Percentiles rank a stretch among this genome's conserved stretches.
Evolutionary conservation across 2,113 vertebrate species (phyloP).

Genomic region (Epinephelus cyanopodus): DNA sequence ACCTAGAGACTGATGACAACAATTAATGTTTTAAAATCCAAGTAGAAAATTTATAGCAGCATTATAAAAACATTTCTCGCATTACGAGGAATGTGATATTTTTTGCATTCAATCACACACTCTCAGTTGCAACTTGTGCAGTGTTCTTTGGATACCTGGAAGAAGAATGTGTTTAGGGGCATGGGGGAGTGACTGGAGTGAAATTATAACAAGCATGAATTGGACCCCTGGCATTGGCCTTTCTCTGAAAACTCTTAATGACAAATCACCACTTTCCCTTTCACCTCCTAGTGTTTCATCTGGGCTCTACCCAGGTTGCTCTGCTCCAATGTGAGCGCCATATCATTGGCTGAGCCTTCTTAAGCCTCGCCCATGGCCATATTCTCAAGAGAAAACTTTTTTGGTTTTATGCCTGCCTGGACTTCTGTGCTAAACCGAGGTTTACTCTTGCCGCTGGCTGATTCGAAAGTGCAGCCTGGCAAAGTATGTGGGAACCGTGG

Average conservation of each 20-base stretch:
- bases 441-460: constrained; percentile 39
- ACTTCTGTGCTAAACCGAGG: constrained; percentile 54
- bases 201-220: constrained; percentile 79
- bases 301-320: constrained; percentile 73
- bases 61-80: constrained; percentile 25
- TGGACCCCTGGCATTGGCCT: constrained; percentile 78
- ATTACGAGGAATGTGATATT: constrained; percentile 7
- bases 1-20: constrained; percentile 2
- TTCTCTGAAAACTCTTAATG: constrained; percentile 84
- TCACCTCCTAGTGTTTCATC: constrained; percentile 79
- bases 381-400: constrained; percentile 63
- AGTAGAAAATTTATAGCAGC: neutral
- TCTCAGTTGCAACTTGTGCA: constrained; percentile 36
- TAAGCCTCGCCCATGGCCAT: constrained; percentile 67
- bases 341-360: constrained; percentile 69
- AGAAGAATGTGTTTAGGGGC: constrained; percentile 55
- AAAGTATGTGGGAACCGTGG: constrained; percentile 48
- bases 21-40: constrained; percentile 15
- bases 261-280: constrained; percentile 85
- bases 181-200: constrained; percentile 49
- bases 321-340: constrained; percentile 64
- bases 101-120: constrained; percentile 33
- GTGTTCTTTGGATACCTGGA: constrained; percentile 39
- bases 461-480: constrained; percentile 51
- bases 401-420: constrained; percentile 61